Conservation (phyloP, 23 tunicate species). For the Halocynthia roretzi region DNA sequence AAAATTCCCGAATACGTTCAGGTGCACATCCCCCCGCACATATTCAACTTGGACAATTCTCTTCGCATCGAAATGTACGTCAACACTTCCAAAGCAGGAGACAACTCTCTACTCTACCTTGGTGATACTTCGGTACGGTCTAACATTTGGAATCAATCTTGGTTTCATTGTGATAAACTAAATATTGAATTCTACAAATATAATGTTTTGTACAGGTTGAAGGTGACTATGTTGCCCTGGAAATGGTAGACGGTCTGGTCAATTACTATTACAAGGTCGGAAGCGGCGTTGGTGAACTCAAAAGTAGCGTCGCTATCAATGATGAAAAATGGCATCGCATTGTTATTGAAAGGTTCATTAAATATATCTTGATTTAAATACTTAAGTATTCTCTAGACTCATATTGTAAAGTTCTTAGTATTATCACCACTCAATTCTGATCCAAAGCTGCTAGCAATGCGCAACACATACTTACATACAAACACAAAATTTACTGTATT, state of each 20-base stretch:
- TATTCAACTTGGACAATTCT: constrained; percentile 20
- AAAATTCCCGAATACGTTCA: constrained; percentile 29
- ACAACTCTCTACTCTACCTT: constrained; percentile 42
- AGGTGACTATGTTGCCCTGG: constrained; percentile 66
- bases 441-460: too few relatives aligned
- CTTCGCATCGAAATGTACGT: constrained; percentile 27
- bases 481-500: background rate
- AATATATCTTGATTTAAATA: background rate
- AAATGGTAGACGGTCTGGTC: constrained; percentile 46
- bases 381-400: too few relatives aligned
- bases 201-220: constrained; percentile 2
- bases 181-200: too few relatives aligned
- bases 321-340: constrained; percentile 50
- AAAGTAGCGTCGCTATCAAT: constrained; percentile 30
- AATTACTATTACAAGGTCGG: constrained; percentile 66
- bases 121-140: constrained; percentile 53
- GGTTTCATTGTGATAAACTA: background rate
- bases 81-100: constrained; percentile 23
- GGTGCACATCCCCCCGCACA: constrained; percentile 40
- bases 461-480: too few relatives aligned
- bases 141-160: background rate
- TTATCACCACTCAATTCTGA: too few relatives aligned
- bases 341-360: constrained; percentile 41
- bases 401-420: too few relatives aligned
- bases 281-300: constrained; percentile 35